phyloP scores from a whole-genome alignment of 2,797 vertebrate species.

The Hapalemur alaotrensis region DNA sequence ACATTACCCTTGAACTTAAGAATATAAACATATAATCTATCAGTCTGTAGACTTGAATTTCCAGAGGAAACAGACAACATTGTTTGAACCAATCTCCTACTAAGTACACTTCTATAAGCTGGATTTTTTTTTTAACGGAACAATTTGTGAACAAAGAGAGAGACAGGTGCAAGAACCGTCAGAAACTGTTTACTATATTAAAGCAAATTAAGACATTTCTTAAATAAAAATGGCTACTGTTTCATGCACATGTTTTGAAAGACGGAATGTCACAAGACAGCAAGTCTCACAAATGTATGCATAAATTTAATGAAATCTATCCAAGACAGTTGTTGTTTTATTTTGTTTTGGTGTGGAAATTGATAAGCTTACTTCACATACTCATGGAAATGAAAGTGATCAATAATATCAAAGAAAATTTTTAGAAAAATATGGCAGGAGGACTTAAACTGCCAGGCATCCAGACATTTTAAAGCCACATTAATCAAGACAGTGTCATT shows the following conservation, averaged over 20 bases:
- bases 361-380: not conserved
- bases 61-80: not conserved
- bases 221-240: not conserved
- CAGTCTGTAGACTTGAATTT: not conserved
- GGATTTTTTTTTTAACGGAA: not conserved
- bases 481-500: not conserved
- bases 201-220: not conserved
- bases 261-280: not conserved
- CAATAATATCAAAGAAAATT: not conserved
- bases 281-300: not conserved
- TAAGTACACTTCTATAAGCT: not conserved
- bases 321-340: not conserved
- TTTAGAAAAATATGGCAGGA: not conserved
- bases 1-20: not conserved
- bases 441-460: not conserved
- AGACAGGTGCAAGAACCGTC: not conserved
- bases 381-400: not conserved
- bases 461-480: not conserved
- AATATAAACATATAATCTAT: not conserved
- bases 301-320: not conserved
- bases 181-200: not conserved
- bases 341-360: not conserved
- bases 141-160: not conserved
- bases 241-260: not conserved
- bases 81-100: not conserved